Evolutionary conservation across 1,140 invertebrate genomes (phyloP), one percentile per base, ranked within the genome.

Genomic region (Euwallacea similis): DNA sequence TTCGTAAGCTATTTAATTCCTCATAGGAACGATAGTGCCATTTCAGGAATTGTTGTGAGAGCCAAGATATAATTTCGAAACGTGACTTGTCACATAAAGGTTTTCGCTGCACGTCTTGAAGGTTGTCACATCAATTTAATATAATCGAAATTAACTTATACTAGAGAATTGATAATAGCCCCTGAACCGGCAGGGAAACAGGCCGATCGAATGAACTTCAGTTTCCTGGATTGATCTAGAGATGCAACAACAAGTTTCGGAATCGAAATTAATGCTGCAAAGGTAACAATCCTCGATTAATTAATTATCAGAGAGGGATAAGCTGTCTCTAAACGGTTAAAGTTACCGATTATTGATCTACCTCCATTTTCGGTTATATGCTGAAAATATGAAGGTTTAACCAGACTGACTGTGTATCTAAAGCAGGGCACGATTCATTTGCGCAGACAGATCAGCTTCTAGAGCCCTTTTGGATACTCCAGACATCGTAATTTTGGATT

Each of bases 1-100:
- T 61, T 61, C 47, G 56, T 68, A 68, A 68, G 55, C 53, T 42
- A 50, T 68, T 68, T 68, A 42, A 59, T 68, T 68, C 55, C 66
- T 68, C 66, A 68, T 60, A 68, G 66, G 55, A 21, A 54, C 56
- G 50, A 61, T 69, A 69, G 42, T 62, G 33, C 56, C 55, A 61
- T 44, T 43, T 62, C 42, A 44, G 21, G 43, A 41, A 11, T 16
- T 47, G 43, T 63, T 43, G 10, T 42, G n/a, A 47, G 41, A 7
- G n/a, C 33, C 15, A 47, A n/a, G 61, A 63, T 13, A 47, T 63
- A 46, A 46, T 63, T 63, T 13, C 43, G 42, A 63, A 47, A 47
- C 10, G 15, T 63, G 43, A 63, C 4, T n/a, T 33, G 16, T 58
- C 21, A n/a, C 55, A 9, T 9, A 13, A 56, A 56, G 9, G 55